Conservation (phyloP, 37 sponge, comb jelly and placozoan species). For the Hexactinellida sp. region DNA sequence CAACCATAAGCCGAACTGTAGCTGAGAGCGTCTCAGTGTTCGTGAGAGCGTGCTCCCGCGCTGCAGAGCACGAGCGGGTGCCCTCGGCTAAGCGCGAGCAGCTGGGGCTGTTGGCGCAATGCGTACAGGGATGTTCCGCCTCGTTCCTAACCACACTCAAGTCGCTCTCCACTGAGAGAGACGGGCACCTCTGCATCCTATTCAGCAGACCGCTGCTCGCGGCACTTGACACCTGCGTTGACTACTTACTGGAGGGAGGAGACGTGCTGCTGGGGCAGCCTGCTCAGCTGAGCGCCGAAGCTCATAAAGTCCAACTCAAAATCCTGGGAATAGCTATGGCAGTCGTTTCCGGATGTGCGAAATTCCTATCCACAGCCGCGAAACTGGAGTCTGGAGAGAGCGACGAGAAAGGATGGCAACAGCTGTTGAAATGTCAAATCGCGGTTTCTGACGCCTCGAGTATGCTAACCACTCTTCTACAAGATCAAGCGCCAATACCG, state of each 20-base stretch:
- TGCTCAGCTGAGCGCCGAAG: not conserved
- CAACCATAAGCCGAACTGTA: not conserved
- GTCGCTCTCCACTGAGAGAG: not conserved
- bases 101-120: not conserved
- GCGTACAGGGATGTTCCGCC: not conserved
- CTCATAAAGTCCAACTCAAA: not conserved
- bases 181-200: not conserved
- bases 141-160: conserved; percentile 7
- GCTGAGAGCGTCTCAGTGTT: not conserved
- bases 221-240: not conserved
- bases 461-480: not conserved
- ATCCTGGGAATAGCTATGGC: not conserved
- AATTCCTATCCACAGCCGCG: not conserved
- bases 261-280: not conserved
- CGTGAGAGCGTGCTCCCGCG: not conserved
- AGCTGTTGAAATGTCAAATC: conserved; percentile 8
- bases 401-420: not conserved
- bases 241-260: not conserved
- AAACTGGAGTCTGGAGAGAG: not conserved
- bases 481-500: not conserved
- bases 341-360: conserved; percentile 9
- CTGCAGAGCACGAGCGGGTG: not conserved
- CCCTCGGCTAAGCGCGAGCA: not conserved
- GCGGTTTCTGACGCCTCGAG: not conserved
- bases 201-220: not conserved